phyloP scores from a whole-genome alignment of 2,888 invertebrate species.

The Aethes cnicana region DNA sequence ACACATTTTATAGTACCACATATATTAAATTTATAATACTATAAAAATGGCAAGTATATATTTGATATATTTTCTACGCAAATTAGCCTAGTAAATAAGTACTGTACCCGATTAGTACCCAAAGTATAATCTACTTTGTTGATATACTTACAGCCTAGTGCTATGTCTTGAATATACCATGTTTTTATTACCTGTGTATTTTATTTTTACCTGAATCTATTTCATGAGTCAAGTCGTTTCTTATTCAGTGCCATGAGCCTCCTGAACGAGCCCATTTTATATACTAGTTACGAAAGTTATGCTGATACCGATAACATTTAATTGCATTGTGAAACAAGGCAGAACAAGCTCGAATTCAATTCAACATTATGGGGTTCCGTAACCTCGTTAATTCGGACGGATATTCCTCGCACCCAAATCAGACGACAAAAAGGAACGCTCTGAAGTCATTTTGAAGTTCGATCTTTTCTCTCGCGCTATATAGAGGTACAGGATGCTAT shows the following conservation, averaged over 20 bases:
- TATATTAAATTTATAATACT: no score
- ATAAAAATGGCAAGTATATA: slow-evolving; percentile 16
- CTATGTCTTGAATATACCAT: slow-evolving; percentile 20
- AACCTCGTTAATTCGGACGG: no score
- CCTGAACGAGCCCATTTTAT: slow-evolving; percentile 46
- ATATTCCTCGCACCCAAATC: no score
- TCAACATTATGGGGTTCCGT: no score
- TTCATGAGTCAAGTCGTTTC: neutral
- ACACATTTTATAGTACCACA: neutral
- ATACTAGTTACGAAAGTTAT: no score
- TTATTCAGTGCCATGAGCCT: slow-evolving; percentile 70
- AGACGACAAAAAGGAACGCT: no score
- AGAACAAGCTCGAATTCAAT: no score
- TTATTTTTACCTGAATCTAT: neutral
- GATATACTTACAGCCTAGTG: slow-evolving; percentile 8
- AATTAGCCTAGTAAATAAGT: neutral
- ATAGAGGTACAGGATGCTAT: no score
- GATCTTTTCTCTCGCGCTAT: no score
- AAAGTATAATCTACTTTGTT: slow-evolving; percentile 3
- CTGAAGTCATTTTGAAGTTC: no score
- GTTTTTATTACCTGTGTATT: slow-evolving; percentile 19
- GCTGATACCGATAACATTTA: no score
- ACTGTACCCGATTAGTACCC: neutral
- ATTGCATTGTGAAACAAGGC: no score
- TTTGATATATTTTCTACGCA: slow-evolving; percentile 16